A percentile compares a stretch with the other conserved stretches of the same genome.
These are phyloP conservation scores for Riptortus pedestris DNA, from an alignment of 1,140 invertebrate genomes.

Conservation along the genomic window DNA sequence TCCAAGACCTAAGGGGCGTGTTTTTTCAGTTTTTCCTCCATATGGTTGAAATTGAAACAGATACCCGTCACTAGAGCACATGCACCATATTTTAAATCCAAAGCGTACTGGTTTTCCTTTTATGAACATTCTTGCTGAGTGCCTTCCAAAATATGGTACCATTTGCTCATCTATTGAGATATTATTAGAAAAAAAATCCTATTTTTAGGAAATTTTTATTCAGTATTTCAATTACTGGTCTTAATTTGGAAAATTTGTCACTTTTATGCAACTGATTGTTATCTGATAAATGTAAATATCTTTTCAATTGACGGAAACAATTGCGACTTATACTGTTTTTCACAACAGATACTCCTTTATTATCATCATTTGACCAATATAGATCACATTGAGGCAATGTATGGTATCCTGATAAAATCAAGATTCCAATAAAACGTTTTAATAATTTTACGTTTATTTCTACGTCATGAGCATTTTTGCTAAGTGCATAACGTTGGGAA, in stretches of 20 bases:
- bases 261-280: conserved; percentile 7
- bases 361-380: conserved; percentile 20
- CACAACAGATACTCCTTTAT: conserved; percentile 9
- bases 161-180: no score
- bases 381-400: neutral
- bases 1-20: neutral
- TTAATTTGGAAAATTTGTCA: neutral
- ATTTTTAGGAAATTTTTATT: conserved; percentile 24
- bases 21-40: conserved; percentile 17
- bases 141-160: no score
- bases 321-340: conserved; percentile 5
- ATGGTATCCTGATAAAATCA: conserved; percentile 1
- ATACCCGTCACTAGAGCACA: no score
- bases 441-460: conserved; percentile 11
- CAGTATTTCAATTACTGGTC: conserved; percentile 5
- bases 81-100: no score
- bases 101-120: no score
- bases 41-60: conserved; percentile 15
- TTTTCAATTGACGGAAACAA: neutral
- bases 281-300: conserved; percentile 4
- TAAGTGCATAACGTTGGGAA: neutral
- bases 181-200: conserved; percentile 25
- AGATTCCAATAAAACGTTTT: neutral
- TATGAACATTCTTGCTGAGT: no score
- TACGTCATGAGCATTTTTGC: conserved; percentile 16